phyloP scores from a whole-genome alignment of 2,113 vertebrate genomes.

The Gymnobelideus leadbeateri region DNA sequence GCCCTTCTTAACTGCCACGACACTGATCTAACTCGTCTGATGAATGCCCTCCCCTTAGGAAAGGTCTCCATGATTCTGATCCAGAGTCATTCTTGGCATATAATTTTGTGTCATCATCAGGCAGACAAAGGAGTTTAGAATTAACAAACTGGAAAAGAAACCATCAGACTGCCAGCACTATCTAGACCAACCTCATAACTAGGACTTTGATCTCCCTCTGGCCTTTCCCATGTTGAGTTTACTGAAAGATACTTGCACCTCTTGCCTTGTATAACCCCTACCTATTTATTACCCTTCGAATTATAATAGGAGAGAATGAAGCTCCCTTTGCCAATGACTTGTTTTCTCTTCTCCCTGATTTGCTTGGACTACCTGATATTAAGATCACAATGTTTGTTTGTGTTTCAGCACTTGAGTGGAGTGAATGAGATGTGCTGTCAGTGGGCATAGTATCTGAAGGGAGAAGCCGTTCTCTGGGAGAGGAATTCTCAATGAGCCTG shows the following conservation, averaged over 20 bases:
- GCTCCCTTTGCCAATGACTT: background rate
- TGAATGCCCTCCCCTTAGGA: constrained; percentile 41
- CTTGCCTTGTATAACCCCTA: background rate
- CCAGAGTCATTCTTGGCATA: background rate
- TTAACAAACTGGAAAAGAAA: constrained; percentile 15
- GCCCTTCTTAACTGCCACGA: constrained; percentile 48
- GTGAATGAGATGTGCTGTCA: constrained; percentile 92
- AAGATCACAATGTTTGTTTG: constrained; percentile 72
- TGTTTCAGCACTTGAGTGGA: constrained; percentile 87
- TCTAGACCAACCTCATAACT: background rate
- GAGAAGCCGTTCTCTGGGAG: constrained; percentile 88
- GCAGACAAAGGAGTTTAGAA: background rate
- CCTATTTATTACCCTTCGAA: background rate
- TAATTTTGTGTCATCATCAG: constrained; percentile 34
- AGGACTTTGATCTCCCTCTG: background rate
- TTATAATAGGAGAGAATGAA: background rate
- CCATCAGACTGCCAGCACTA: background rate
- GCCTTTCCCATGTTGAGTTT: background rate
- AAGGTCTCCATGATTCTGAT: background rate
- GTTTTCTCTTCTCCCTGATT: background rate
- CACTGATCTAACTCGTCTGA: constrained; percentile 57
- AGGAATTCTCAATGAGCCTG: constrained; percentile 96
- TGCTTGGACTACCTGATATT: constrained; percentile 46
- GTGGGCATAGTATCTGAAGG: constrained; percentile 89
- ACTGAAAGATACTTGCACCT: background rate